These are phyloP conservation scores for Neolamprologus sp. DNA, from an alignment of 2,113 vertebrate genomes.

Conservation along the genomic window DNA sequence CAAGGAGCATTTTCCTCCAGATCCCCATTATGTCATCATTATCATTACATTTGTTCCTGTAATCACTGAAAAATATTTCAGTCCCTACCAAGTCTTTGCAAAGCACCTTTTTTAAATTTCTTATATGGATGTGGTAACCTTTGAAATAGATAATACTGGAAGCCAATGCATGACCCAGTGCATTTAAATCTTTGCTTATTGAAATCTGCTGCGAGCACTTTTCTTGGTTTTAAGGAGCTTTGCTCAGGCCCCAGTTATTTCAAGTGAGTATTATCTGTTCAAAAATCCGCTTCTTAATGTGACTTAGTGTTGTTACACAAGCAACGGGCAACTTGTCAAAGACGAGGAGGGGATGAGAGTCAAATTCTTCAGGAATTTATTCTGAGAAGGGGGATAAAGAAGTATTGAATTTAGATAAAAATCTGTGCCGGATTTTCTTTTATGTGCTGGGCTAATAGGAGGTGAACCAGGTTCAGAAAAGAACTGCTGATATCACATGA, in stretches of 20 bases:
- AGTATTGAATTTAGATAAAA: neutral
- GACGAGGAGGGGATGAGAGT: neutral
- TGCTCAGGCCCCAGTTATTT: neutral
- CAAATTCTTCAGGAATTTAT: neutral
- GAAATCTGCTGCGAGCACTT: neutral
- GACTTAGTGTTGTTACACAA: slow-evolving; percentile 18
- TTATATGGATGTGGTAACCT: neutral
- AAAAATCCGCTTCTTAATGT: neutral
- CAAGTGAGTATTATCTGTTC: neutral
- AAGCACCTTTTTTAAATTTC: neutral
- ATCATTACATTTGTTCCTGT: neutral
- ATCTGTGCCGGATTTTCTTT: neutral
- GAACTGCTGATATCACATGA: neutral
- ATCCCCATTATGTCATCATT: neutral
- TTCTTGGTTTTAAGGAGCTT: slow-evolving; percentile 22
- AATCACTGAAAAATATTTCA: neutral
- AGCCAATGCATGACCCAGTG: neutral
- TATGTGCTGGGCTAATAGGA: neutral
- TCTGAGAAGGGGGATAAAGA: neutral
- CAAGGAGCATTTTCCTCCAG: neutral
- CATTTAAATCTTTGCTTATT: neutral
- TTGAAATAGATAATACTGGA: neutral
- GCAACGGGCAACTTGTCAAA: neutral
- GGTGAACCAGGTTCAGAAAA: neutral
- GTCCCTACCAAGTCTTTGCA: neutral